Evolutionary conservation across 2,888 invertebrate species (phyloP), one percentile per base, ranked within the genome.

Genomic region (Notodonta dromedarius): DNA sequence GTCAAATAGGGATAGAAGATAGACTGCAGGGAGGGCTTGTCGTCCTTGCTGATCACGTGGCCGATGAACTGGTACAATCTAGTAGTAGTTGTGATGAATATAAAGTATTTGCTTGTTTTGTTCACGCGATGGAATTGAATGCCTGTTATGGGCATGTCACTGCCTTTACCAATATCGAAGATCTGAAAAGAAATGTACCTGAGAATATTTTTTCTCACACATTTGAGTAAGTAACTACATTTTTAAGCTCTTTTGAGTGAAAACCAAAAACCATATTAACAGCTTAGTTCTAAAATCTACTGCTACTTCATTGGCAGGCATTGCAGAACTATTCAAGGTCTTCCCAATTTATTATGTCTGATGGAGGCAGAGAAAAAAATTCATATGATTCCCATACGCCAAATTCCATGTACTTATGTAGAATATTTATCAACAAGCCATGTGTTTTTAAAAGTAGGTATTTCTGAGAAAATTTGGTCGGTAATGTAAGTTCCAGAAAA

Each of bases 41-140:
- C 98, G 13, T 98, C 97, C 0, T 86, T 87, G 0, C 94, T 88
- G 65, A 95, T 95, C 0, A 96, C 94, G 58, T 96, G 94, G 2
- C 98, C 98, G 66, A 97, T 95, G 82, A 98, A 99, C 86, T 98
- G 97, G 89, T 98, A 98, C 55, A 99, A 90, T 60, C 97, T 95
- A 56, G 96, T 96, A 1, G 97, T 95, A 5, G 98, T 98, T 0
- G 98, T 96, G 4, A 96, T 97, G 69, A 98, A 95, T 48, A 99
- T 95, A 60, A 97, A 95, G 86, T 97, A 98, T 79, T 95, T 96
- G 66, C 95, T 96, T 0, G 95, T 94, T 57, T 94, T 94, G 12
- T 96, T 95, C 62, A 97, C 94, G 80, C 96, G 95, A 82, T 97
- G 96, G 86, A 97, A 97, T 82, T 98, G 96, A 59, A 99, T 92